Evolutionary conservation across 2,888 invertebrate genomes (phyloP).

Genomic region (Parnassius orleans): DNA sequence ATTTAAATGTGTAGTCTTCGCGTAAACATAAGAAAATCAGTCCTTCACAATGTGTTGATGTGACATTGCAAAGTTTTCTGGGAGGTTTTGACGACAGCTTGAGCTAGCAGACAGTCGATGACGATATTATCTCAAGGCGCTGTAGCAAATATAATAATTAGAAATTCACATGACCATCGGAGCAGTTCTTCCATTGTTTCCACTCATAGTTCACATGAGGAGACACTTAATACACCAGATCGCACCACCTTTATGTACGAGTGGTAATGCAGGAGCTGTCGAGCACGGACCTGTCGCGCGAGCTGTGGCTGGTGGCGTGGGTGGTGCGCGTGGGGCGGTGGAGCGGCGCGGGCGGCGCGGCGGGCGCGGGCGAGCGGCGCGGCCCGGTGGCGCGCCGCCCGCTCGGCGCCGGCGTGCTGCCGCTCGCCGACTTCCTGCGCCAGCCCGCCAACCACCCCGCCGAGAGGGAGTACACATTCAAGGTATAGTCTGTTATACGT

Average conservation of each 20-base stretch:
- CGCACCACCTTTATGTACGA: background rate
- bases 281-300: conserved; percentile 90
- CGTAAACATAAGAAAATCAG: too few species aligned
- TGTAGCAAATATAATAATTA: too few species aligned
- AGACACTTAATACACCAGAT: too few species aligned
- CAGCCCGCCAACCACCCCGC: conserved; percentile 81
- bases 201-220: too few species aligned
- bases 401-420: conserved; percentile 91
- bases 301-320: conserved; percentile 93
- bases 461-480: conserved; percentile 90
- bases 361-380: conserved; percentile 75
- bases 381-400: conserved; percentile 86
- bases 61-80: too few species aligned
- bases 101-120: too few species aligned
- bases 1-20: too few species aligned
- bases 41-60: too few species aligned
- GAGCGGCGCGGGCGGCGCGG: conserved; percentile 78
- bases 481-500: conserved; percentile 60
- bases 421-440: conserved; percentile 85
- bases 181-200: too few species aligned
- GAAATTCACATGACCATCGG: too few species aligned
- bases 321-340: conserved; percentile 94
- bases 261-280: conserved; percentile 85
- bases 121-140: too few species aligned
- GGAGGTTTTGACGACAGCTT: too few species aligned